Base-by-base conservation (phyloP, 2,888 invertebrate species). In the Xestia sexstrigata region DNA sequence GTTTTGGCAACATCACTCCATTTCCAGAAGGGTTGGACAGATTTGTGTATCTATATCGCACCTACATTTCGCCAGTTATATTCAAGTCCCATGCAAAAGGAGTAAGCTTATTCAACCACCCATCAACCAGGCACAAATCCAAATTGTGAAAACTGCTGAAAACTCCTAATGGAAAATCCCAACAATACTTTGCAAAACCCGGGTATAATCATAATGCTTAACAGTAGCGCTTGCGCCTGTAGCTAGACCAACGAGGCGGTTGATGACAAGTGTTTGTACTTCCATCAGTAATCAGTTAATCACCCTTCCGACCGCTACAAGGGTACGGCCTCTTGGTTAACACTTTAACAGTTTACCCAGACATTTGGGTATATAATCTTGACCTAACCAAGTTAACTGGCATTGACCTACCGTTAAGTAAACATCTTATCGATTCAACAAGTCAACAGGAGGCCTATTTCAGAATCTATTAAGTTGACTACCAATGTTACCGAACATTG, bases 351-450 rank as follows among this genome's bases (percentile, higher is more conserved):
- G 35, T 78, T 83, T 67, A 62, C 70, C 30, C 58, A 78, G 72
- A 72, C 81, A n/a, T 78, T 78, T 78, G 47, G 35, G 55, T 68
- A n/a, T 62, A 68, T 83, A 78, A 78, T 68, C 79, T 62, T 81
- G 52, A 67, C 79, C 78, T 83, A 68, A 68, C 83, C 35, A 81
- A 62, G 47, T 71, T 67, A 72, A 30, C 66, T 67, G 67, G 13
- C 78, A 81, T 81, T 72, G 78, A 58, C 39, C 83, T 67, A 49
- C 26, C 62, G n/a, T 78, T 68, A 68, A 72, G 47, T 63, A 83
- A 83, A 81, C 67, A 49, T 58, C 42, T 35, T 45, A 82, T 58
- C 78, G 81, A 68, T 72, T 63, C 7, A 78, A 35, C 49, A 71
- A 60, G 62, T 71, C 47, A 68, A 82, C n/a, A 35, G 26, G n/a